Percentiles rank a stretch among this genome's conserved stretches.
phyloP scores from a whole-genome alignment of 2,888 invertebrate species.

The Drosophila testacea region DNA sequence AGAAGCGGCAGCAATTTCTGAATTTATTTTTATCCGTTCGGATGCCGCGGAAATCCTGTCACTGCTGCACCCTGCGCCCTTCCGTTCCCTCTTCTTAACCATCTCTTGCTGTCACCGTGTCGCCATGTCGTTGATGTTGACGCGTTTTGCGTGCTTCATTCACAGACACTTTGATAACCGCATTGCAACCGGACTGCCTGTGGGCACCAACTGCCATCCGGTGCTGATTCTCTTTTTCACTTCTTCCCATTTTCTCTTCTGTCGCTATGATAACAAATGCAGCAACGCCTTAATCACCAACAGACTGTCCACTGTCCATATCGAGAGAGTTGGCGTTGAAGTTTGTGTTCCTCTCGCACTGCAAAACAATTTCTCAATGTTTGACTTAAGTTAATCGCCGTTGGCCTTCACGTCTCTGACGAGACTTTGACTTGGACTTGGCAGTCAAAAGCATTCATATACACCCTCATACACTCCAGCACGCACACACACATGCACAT shows the following conservation, averaged over 20 bases:
- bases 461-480: background rate
- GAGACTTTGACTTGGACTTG: slow-evolving; percentile 47
- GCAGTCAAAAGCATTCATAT: slow-evolving; percentile 1
- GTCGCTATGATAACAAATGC: slow-evolving; percentile 70
- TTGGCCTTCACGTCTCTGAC: slow-evolving; percentile 65
- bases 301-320: slow-evolving; percentile 44
- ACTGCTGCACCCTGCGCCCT: slow-evolving; percentile 32
- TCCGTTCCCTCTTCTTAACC: background rate
- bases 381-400: slow-evolving; percentile 81
- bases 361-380: slow-evolving; percentile 80
- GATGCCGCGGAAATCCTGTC: slow-evolving; percentile 79
- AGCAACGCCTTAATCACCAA: slow-evolving; percentile 60
- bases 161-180: slow-evolving; percentile 41
- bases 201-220: slow-evolving; percentile 24
- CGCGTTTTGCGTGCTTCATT: slow-evolving; percentile 43
- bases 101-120: slow-evolving; percentile 10
- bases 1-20: slow-evolving; percentile 79
- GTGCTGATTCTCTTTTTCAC: background rate
- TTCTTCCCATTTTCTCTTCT: background rate
- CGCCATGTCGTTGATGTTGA: slow-evolving; percentile 31
- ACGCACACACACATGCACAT: slow-evolving; percentile 11
- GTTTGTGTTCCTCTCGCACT: slow-evolving; percentile 24
- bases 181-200: slow-evolving; percentile 48
- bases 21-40: slow-evolving; percentile 80
- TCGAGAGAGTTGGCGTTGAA: slow-evolving; percentile 14